Base-by-base conservation (phyloP, 1,140 invertebrate genomes). In the Nixonia krombeini region DNA sequence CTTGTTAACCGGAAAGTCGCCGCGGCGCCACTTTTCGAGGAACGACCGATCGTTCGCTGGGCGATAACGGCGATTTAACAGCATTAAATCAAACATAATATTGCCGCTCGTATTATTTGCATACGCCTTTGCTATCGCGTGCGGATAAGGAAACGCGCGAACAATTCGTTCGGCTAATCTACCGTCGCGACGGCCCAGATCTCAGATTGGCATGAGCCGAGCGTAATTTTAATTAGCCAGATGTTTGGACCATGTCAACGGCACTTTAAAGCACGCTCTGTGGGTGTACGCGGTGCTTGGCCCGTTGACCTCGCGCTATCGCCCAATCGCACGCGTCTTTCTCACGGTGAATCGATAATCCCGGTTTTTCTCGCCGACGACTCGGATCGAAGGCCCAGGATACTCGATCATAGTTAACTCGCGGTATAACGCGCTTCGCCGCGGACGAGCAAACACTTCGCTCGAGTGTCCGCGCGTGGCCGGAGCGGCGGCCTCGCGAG, bases 171-270 rank as follows among this genome's bases (percentile, higher is more conserved):
- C n/a, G 42, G 21, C 42, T 31, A 44, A 42, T 45, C 18, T 40
- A 15, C 37, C 46, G 23, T 8, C 52, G 51, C 41, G 28, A 17
- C 66, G 50, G 38, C 61, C 46, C 51, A 56, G 68, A 71, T 71
- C 49, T 51, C 21, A 67, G 69, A 71, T 71, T 71, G 63, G 58
- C 69, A 61, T 67, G 67, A 71, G 59, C 59, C 59, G 63, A 71
- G 63, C 69, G 69, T 71, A 71, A 71, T 71, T 71, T 71, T 67
- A 71, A 71, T 71, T 71, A 71, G 69, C 56, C 46, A 56, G 69
- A 71, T 66, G 62, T 71, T 71, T 71, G 67, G 62, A 58, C 58
- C 63, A 71, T 67, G 69, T 71, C 69, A 71, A 71, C 69, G 69
- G 62, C 59, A 63, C 58, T 63, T 71, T 71, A 51, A 53, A 52